phyloP scores from a whole-genome alignment of 2,888 invertebrate species.

The Celastrina argiolus region DNA sequence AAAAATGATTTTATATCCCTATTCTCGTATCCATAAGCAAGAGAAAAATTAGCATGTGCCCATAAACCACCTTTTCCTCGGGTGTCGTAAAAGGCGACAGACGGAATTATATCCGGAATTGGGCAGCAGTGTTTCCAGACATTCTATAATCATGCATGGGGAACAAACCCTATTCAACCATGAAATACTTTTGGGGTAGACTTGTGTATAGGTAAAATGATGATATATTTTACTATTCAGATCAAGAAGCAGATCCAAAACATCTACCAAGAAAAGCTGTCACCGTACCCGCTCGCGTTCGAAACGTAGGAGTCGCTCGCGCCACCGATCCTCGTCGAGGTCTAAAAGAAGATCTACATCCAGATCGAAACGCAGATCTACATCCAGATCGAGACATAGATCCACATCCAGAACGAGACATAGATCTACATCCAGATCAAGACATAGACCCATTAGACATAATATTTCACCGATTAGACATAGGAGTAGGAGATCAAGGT shows the following conservation, averaged over 20 bases:
- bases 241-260: constrained; percentile 50
- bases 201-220: no score
- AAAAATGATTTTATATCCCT: no score
- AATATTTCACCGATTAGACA: constrained; percentile 52
- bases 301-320: constrained; percentile 43
- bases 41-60: no score
- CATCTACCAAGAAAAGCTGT: constrained; percentile 41
- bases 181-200: no score
- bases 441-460: constrained; percentile 49
- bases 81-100: no score
- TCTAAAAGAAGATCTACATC: constrained; percentile 42
- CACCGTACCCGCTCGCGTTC: constrained; percentile 53
- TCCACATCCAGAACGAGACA: constrained; percentile 41
- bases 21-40: no score
- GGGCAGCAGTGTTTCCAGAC: no score
- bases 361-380: constrained; percentile 37
- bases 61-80: no score
- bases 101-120: no score
- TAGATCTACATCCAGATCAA: constrained; percentile 40
- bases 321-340: constrained; percentile 44
- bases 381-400: constrained; percentile 43
- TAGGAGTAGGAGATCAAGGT: constrained; percentile 58
- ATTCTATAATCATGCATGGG: no score
- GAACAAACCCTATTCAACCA: no score
- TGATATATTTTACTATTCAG: constrained; percentile 37